A percentile compares a stretch with the other conserved stretches of the same genome.
Conservation (phyloP, 1,140 invertebrate genomes). For the Papilio helenus region DNA sequence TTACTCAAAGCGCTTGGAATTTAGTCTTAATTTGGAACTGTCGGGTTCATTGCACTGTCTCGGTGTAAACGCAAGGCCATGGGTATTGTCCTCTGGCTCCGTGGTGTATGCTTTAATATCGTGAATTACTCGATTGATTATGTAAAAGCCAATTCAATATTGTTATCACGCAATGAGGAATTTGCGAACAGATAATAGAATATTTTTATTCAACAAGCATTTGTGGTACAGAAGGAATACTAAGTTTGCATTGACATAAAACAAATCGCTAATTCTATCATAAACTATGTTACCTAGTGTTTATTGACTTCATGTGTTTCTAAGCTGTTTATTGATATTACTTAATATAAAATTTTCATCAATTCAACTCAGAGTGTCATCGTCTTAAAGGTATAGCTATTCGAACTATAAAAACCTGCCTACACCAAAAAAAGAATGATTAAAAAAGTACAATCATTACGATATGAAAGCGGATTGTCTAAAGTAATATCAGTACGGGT, state of each 20-base stretch:
- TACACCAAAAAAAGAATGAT: neutral
- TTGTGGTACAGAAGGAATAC: neutral
- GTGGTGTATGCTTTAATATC: conserved; percentile 31
- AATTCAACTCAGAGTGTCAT: neutral
- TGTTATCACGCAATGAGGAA: conserved; percentile 5
- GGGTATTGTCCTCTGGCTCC: conserved; percentile 61
- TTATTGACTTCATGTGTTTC: neutral
- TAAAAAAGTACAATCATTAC: conserved; percentile 43
- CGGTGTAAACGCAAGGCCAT: conserved; percentile 62
- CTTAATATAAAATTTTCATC: neutral
- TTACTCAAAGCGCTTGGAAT: conserved; percentile 58
- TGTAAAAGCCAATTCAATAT: conserved; percentile 7
- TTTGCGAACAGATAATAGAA: neutral
- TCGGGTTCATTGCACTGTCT: conserved; percentile 59
- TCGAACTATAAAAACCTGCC: neutral
- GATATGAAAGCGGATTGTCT: conserved; percentile 55
- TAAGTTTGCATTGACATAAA: neutral
- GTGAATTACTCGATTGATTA: conserved; percentile 19
- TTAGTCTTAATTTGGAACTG: conserved; percentile 64
- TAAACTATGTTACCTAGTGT: neutral
- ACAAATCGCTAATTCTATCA: no score
- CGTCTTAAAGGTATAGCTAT: neutral
- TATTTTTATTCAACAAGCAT: neutral
- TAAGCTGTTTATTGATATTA: neutral
- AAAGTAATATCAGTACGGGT: conserved; percentile 37